phyloP scores from a whole-genome alignment of 1,140 invertebrate genomes.

The Daktulosphaira vitifoliae region DNA sequence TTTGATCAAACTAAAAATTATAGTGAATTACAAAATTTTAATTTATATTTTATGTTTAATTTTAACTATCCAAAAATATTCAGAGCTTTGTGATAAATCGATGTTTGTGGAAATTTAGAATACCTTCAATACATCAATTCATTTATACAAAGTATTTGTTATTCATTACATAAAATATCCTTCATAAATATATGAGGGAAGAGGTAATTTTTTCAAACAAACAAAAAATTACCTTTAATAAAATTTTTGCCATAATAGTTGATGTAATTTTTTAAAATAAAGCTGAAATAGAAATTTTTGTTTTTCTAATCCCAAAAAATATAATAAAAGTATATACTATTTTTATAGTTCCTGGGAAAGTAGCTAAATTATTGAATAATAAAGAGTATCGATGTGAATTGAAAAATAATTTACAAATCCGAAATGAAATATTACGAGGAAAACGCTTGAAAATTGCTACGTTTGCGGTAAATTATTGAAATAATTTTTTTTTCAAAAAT shows the following conservation, averaged over 20 bases:
- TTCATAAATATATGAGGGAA: no score
- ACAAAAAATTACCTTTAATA: not conserved
- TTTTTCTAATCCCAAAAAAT: not conserved
- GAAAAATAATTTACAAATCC: constrained; percentile 35
- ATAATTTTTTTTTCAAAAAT: not conserved
- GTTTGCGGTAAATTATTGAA: constrained; percentile 36
- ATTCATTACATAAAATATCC: no score
- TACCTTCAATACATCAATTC: no score
- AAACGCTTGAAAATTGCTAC: constrained; percentile 39
- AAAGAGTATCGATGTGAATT: constrained; percentile 35
- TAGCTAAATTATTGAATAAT: constrained; percentile 9
- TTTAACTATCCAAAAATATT: no score
- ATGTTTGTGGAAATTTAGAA: no score
- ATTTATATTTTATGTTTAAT: no score
- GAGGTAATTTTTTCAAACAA: not conserved
- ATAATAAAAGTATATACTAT: not conserved
- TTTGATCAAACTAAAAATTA: no score
- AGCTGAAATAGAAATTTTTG: no score
- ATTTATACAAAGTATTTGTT: no score
- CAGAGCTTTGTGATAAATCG: no score
- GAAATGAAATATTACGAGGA: constrained; percentile 37
- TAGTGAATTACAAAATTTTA: no score
- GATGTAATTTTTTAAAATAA: not conserved
- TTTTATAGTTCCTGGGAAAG: constrained; percentile 28
- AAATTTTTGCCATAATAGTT: not conserved